phyloP scores from a whole-genome alignment of 1,140 invertebrate species.

The Solenopsis fugax region DNA sequence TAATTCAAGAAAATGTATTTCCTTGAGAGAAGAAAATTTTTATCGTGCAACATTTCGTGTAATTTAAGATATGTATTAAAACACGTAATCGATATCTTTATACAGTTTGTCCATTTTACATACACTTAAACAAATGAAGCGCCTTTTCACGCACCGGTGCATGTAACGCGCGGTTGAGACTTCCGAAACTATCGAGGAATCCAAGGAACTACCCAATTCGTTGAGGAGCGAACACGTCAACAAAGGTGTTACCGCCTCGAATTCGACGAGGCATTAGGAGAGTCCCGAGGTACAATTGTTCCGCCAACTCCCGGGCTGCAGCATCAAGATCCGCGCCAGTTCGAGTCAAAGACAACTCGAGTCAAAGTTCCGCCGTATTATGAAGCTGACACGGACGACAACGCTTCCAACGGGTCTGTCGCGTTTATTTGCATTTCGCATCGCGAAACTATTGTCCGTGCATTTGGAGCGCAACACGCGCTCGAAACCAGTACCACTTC shows the following conservation, averaged over 20 bases:
- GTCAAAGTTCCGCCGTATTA: conserved; percentile 70
- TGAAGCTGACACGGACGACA: conserved; percentile 72
- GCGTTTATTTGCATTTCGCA: conserved; percentile 69
- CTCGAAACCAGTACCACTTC: conserved; percentile 9
- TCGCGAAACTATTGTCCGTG: conserved; percentile 66
- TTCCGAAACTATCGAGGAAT: conserved; percentile 22
- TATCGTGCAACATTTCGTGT: background rate
- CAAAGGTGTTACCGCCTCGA: conserved; percentile 61
- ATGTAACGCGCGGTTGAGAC: conserved; percentile 60
- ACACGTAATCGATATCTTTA: background rate
- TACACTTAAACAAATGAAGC: conserved; percentile 15
- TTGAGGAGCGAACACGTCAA: conserved; percentile 58
- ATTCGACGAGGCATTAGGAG: conserved; percentile 59
- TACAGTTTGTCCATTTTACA: conserved; percentile 7
- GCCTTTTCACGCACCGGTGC: background rate
- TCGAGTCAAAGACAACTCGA: conserved; percentile 36
- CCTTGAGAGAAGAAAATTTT: no score
- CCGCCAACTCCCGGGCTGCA: conserved; percentile 47
- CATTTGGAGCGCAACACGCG: conserved; percentile 46
- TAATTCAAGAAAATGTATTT: no score
- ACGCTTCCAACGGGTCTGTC: conserved; percentile 45
- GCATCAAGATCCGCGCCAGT: conserved; percentile 69
- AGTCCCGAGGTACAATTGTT: conserved; percentile 58
- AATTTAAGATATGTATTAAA: background rate
- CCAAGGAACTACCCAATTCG: conserved; percentile 46